Evolutionary conservation across 92 coral and sea anemone genomes (phyloP).

Genomic region (Umimayanthus chanpuru): DNA sequence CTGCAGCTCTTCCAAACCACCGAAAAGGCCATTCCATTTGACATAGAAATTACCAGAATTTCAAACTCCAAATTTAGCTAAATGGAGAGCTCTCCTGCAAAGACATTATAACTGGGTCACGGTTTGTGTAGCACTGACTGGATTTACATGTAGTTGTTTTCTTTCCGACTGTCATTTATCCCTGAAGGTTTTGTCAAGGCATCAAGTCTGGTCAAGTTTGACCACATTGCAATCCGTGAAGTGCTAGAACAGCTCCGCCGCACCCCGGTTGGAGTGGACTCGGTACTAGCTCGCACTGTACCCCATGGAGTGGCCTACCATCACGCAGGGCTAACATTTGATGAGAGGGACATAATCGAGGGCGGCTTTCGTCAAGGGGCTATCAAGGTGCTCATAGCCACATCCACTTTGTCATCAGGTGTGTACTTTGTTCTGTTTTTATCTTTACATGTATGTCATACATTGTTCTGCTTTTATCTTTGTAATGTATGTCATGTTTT

Average conservation of each 20-base stretch:
- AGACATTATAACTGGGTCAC: neutral
- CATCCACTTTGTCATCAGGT: constrained; percentile 98
- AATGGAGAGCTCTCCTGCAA: neutral
- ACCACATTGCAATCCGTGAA: constrained; percentile 74
- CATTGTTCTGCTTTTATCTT: no score
- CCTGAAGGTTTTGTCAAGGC: constrained; percentile 73
- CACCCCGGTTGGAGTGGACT: constrained; percentile 92
- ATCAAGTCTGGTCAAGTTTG: constrained; percentile 70
- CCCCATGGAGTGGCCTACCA: constrained; percentile 95
- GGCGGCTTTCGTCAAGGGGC: constrained; percentile 94
- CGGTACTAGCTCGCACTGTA: constrained; percentile 71
- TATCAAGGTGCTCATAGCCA: constrained; percentile 88
- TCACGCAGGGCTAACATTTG: constrained; percentile 98
- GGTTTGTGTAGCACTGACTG: neutral
- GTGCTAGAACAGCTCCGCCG: constrained; percentile 92
- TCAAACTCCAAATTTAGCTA: no score
- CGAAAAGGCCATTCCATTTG: no score
- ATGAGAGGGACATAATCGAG: constrained; percentile 98
- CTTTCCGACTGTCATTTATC: neutral
- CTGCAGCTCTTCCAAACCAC: no score
- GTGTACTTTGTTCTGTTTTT: neutral
- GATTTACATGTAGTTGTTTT: neutral
- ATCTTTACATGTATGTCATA: no score
- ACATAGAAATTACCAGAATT: no score
- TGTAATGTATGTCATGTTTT: no score